Evolutionary conservation across 1,140 invertebrate genomes (phyloP).

Genomic region (Hormaphis cornu): DNA sequence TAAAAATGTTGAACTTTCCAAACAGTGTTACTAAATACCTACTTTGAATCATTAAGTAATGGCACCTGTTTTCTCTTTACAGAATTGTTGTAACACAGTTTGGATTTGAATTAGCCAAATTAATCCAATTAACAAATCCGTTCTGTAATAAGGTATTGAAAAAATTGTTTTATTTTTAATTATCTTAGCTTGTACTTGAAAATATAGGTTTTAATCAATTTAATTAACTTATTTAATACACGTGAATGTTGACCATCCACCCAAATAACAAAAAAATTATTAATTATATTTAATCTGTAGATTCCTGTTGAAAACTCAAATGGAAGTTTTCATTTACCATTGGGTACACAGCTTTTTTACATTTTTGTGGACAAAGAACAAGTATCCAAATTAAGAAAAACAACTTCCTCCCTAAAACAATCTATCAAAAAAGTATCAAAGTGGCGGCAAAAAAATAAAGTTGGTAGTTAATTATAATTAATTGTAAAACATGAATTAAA

Average conservation of each 20-base stretch:
- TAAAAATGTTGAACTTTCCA: not conserved
- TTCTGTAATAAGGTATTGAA: conserved; percentile 57
- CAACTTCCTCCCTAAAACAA: not conserved
- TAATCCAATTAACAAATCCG: conserved; percentile 67
- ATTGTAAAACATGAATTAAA: not conserved
- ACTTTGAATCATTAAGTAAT: not conserved
- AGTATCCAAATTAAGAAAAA: conserved; percentile 45
- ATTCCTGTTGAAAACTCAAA: conserved; percentile 58
- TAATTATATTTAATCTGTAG: conserved; percentile 39
- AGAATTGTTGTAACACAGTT: conserved; percentile 72
- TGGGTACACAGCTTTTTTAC: conserved; percentile 65
- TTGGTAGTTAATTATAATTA: not conserved
- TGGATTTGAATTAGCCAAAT: conserved; percentile 60
- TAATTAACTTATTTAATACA: too few relatives aligned
- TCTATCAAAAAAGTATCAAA: conserved; percentile 13
- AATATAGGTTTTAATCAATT: too few relatives aligned
- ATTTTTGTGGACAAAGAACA: conserved; percentile 60
- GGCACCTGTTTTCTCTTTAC: too few relatives aligned
- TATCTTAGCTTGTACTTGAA: too few relatives aligned
- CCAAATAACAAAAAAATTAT: too few relatives aligned
- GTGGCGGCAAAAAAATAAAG: conserved; percentile 21
- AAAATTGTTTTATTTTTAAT: not conserved
- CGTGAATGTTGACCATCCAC: too few relatives aligned
- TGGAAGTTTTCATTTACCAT: conserved; percentile 57
- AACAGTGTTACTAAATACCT: not conserved